Evolutionary conservation across 2,113 vertebrate species (phyloP).

Genomic region (Anthoscopus minutus): DNA sequence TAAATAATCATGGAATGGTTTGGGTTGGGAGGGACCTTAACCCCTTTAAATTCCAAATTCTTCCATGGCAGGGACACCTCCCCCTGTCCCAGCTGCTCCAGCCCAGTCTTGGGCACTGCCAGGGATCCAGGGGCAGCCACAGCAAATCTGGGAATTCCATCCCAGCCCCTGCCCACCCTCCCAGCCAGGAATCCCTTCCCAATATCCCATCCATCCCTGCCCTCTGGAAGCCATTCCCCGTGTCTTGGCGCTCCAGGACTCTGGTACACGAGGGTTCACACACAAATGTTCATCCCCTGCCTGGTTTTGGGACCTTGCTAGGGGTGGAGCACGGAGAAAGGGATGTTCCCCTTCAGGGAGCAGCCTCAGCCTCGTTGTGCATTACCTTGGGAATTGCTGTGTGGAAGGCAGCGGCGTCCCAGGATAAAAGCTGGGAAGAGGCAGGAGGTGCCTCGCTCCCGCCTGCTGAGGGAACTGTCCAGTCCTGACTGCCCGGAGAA

Average conservation of each 20-base stretch:
- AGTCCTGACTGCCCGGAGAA: neutral
- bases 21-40: neutral
- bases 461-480: neutral
- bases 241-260: neutral
- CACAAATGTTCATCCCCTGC: neutral
- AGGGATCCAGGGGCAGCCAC: neutral
- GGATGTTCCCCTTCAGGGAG: neutral
- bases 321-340: rapidly evolving
- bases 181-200: neutral
- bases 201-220: neutral
- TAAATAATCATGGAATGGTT: neutral
- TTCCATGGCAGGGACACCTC: neutral
- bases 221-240: neutral
- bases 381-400: rapidly evolving
- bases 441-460: neutral
- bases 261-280: neutral
- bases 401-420: neutral
- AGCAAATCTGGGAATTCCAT: neutral
- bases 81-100: neutral
- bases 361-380: neutral
- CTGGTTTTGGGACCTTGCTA: too few relatives aligned
- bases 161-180: neutral
- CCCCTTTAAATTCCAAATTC: neutral
- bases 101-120: rapidly evolving
- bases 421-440: neutral